phyloP scores from a whole-genome alignment of 1,140 invertebrate species.

The Nasonia vitripennis region DNA sequence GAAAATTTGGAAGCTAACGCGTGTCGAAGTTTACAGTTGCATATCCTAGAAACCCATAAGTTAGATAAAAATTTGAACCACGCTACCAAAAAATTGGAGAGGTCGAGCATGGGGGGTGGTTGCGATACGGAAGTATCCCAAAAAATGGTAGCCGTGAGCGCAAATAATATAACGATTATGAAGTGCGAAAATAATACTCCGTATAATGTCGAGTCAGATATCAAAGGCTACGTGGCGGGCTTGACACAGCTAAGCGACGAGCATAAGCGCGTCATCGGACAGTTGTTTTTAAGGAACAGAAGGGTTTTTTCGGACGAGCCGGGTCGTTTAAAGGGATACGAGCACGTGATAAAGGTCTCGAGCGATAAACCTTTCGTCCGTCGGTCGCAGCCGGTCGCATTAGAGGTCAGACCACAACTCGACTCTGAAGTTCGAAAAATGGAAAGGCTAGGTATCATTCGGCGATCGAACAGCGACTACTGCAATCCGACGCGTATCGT shows the following conservation, averaged over 20 bases:
- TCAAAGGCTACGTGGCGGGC: background rate
- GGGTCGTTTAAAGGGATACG: background rate
- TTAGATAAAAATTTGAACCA: too few species aligned
- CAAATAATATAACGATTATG: too few species aligned
- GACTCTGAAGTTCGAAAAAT: slow-evolving; percentile 46
- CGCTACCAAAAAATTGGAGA: too few species aligned
- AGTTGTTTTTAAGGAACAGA: background rate
- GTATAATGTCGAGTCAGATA: background rate
- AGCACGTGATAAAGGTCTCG: background rate
- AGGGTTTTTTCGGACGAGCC: background rate
- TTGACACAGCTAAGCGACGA: background rate
- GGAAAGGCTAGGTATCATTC: slow-evolving; percentile 53
- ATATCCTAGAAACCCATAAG: too few species aligned
- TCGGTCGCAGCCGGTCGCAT: slow-evolving; percentile 53
- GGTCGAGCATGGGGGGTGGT: too few species aligned
- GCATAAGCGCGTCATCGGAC: background rate
- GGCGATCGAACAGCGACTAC: slow-evolving; percentile 58
- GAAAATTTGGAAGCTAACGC: background rate
- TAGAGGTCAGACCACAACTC: slow-evolving; percentile 21
- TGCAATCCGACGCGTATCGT: slow-evolving; percentile 62
- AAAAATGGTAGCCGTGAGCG: too few species aligned
- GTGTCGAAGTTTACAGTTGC: too few species aligned
- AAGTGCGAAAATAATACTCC: background rate
- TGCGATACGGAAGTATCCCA: too few species aligned
- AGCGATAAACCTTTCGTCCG: background rate